phyloP scores from a whole-genome alignment of 2,888 invertebrate genomes.

The Podotricha telesiphe region DNA sequence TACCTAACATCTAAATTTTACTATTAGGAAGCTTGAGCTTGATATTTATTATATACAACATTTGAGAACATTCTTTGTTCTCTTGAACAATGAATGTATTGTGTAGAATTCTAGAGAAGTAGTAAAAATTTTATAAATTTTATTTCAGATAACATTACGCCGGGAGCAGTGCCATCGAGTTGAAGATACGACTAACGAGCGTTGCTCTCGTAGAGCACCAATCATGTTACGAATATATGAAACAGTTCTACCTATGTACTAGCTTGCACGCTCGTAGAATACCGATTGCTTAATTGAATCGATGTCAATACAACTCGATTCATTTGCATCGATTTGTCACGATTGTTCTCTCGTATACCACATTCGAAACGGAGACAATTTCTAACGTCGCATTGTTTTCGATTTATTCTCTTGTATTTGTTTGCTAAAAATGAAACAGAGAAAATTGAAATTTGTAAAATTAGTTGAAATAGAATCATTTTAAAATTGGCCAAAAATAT shows the following conservation, averaged over 20 bases:
- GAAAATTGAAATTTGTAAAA: not conserved
- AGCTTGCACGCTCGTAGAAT: slow-evolving; percentile 44
- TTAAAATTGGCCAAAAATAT: not conserved
- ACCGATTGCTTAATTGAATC: slow-evolving; percentile 55
- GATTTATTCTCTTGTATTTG: slow-evolving; percentile 9
- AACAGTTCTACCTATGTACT: slow-evolving; percentile 21
- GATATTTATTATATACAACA: slow-evolving; percentile 8
- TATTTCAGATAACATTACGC: slow-evolving; percentile 77
- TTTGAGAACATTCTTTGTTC: not conserved
- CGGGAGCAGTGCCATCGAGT: slow-evolving; percentile 48
- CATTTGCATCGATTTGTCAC: slow-evolving; percentile 56
- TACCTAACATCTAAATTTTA: slow-evolving; percentile 14
- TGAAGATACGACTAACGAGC: slow-evolving; percentile 38
- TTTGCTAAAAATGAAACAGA: not conserved
- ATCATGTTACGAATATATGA: slow-evolving; percentile 54
- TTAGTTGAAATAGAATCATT: too few relatives aligned
- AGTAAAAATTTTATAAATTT: slow-evolving; percentile 10
- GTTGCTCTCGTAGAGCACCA: slow-evolving; percentile 54
- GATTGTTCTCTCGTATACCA: slow-evolving; percentile 45
- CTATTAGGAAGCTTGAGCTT: slow-evolving; percentile 5
- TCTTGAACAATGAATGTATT: slow-evolving; percentile 13
- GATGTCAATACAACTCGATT: slow-evolving; percentile 49
- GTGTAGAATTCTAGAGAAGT: not conserved
- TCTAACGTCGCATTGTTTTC: slow-evolving; percentile 16
- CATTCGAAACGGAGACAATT: slow-evolving; percentile 28